phyloP scores from a whole-genome alignment of 2,888 invertebrate genomes.

The Sepiola atlantica region DNA sequence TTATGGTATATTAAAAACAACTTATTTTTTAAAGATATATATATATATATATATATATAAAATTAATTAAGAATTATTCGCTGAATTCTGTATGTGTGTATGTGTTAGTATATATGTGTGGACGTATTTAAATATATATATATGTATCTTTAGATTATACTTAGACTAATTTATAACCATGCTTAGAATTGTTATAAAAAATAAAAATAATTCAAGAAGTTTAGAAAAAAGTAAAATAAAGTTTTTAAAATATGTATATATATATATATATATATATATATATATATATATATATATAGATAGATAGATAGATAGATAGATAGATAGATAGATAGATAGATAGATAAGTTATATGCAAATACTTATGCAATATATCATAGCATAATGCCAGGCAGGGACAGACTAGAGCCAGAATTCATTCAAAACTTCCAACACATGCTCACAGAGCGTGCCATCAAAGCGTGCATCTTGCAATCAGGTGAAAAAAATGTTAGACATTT shows the following conservation, averaged over 20 bases:
- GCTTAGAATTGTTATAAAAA: neutral
- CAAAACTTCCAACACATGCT: neutral
- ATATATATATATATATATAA: no score
- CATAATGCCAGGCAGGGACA: neutral
- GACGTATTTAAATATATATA: no score
- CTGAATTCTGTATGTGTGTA: no score
- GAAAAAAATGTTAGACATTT: neutral
- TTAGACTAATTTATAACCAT: neutral
- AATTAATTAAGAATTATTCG: no score
- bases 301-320: no score
- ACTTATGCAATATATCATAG: neutral
- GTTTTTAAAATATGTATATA: no score
- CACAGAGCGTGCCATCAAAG: neutral
- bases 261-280: no score
- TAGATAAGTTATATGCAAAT: neutral
- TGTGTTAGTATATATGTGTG: no score
- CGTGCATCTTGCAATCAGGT: neutral
- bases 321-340: neutral
- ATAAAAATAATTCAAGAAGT: neutral
- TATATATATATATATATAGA: no score
- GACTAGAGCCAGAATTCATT: neutral
- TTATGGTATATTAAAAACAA: no score
- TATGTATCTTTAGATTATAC: no score
- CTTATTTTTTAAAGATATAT: no score
- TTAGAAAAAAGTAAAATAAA: neutral